phyloP scores from a whole-genome alignment of 2,888 invertebrate species.

The Aspidiotus rigidus region DNA sequence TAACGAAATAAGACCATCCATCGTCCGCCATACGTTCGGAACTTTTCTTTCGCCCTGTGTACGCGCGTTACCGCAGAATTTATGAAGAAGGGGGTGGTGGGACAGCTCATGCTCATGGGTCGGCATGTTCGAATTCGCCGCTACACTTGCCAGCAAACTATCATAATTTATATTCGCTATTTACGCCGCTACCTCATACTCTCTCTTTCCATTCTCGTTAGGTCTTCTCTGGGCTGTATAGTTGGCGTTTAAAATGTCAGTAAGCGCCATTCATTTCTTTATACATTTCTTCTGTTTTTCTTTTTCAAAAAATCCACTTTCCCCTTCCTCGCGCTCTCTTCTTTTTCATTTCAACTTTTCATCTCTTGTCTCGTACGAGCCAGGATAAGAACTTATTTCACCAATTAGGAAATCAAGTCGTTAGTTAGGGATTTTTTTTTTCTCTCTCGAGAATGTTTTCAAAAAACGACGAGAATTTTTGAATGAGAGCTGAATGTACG shows the following conservation, averaged over 20 bases:
- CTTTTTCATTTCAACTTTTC: too few relatives aligned
- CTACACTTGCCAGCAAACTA: constrained; percentile 31
- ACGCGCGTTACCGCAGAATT: not conserved
- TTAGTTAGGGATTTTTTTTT: too few relatives aligned
- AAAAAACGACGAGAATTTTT: too few relatives aligned
- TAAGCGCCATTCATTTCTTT: constrained; percentile 11
- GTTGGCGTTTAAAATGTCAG: constrained; percentile 15
- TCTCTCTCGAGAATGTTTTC: too few relatives aligned
- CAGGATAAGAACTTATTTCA: too few relatives aligned
- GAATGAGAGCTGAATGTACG: too few relatives aligned
- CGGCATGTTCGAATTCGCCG: constrained; percentile 20
- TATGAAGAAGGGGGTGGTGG: not conserved
- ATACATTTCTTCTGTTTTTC: not conserved
- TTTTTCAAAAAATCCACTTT: not conserved
- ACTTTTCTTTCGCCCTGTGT: constrained; percentile 9
- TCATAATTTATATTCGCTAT: constrained; percentile 34
- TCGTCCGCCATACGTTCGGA: constrained; percentile 32
- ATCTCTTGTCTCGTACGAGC: too few relatives aligned
- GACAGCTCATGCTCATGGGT: constrained; percentile 2
- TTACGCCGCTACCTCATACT: constrained; percentile 15
- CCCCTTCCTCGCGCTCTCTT: not conserved
- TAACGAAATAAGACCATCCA: constrained; percentile 28
- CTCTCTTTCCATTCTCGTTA: too few relatives aligned
- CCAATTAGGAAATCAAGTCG: too few relatives aligned
- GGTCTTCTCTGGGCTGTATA: not conserved